Conservation (phyloP, 37 sponge, comb jelly and placozoan genomes). For the Mnemiopsis leidyi region DNA sequence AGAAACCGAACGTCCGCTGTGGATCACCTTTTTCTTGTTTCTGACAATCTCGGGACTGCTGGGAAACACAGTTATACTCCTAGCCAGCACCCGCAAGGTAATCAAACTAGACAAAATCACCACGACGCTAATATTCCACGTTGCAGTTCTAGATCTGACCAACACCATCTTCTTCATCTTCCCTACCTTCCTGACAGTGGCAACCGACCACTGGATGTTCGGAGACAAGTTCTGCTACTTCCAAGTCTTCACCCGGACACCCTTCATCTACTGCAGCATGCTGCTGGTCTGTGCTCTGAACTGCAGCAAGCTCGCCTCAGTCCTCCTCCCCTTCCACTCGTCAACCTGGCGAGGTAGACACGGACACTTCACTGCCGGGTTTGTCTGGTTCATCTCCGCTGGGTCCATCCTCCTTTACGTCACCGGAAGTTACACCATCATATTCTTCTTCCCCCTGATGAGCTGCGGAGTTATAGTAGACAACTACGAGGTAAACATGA, state of each 20-base stretch:
- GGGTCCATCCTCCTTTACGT: background rate
- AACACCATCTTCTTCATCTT: background rate
- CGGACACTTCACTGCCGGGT: background rate
- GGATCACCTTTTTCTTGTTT: background rate
- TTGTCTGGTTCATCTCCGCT: background rate
- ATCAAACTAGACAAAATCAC: background rate
- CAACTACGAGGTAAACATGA: background rate
- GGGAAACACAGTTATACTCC: background rate
- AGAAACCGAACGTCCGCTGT: background rate
- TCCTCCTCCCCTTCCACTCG: background rate
- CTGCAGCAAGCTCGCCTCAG: background rate
- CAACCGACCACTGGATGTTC: background rate
- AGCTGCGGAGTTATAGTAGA: background rate
- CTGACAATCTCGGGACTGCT: background rate
- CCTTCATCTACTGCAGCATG: background rate
- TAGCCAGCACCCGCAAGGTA: background rate
- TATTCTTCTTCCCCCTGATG: background rate
- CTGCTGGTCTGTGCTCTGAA: background rate
- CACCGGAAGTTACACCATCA: background rate
- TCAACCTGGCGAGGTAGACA: background rate
- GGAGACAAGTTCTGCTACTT: background rate
- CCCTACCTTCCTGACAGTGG: background rate
- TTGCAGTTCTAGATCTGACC: background rate
- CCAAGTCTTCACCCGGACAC: background rate
- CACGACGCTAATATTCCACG: background rate